Conservation (phyloP, 2,888 invertebrate species). For the Coleophora deauratella region DNA sequence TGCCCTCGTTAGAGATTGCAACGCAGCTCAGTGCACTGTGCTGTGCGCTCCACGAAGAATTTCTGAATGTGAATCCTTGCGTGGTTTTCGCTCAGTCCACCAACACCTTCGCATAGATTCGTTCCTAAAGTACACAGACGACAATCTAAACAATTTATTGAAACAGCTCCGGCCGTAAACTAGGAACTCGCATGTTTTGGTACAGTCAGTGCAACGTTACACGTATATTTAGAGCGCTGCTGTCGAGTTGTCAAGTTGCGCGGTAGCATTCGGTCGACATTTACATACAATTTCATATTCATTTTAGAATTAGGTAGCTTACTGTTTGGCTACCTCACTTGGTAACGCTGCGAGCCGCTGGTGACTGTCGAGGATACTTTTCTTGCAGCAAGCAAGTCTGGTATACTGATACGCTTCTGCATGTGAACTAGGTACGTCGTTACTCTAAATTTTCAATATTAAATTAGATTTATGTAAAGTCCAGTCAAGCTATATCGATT, state of each 20-base stretch:
- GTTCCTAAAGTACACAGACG: constrained; percentile 29
- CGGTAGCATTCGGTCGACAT: constrained; percentile 57
- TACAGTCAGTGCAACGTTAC: constrained; percentile 48
- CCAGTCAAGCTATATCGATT: neutral
- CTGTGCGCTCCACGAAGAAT: constrained; percentile 14
- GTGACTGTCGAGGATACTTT: too few species aligned
- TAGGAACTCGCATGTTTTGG: constrained; percentile 54
- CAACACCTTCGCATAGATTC: constrained; percentile 29
- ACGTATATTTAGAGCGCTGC: constrained; percentile 56
- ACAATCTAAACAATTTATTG: constrained; percentile 57
- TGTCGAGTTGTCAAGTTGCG: constrained; percentile 59
- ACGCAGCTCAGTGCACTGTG: constrained; percentile 28
- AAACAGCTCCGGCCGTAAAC: constrained; percentile 45
- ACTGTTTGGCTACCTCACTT: constrained; percentile 22
- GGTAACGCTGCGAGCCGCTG: too few species aligned
- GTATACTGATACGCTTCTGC: too few species aligned
- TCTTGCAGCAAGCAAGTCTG: too few species aligned
- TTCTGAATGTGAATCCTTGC: neutral
- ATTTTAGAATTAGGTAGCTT: constrained; percentile 59
- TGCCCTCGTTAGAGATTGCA: constrained; percentile 46
- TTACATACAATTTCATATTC: constrained; percentile 69
- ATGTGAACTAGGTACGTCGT: too few species aligned
- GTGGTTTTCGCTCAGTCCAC: constrained; percentile 23
- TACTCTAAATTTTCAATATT: neutral
- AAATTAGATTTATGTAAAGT: neutral